Percentiles rank a stretch among this genome's conserved stretches.
These are phyloP conservation scores for Halcyon leucocephala DNA, from an alignment of 2,797 vertebrate species.

Conservation along the genomic window DNA sequence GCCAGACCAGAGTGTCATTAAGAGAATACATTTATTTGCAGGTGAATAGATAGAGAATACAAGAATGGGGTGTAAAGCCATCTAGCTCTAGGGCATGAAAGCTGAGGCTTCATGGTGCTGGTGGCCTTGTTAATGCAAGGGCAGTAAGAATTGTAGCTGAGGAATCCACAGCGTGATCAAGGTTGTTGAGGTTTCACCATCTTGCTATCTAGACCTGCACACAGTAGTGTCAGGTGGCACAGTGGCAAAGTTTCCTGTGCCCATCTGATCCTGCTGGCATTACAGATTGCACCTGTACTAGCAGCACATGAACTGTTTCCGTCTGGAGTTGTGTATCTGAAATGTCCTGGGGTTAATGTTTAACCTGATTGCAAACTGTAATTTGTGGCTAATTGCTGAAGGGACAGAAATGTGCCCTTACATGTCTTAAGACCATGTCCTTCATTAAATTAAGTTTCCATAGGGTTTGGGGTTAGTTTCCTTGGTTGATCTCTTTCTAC, in stretches of 20 bases:
- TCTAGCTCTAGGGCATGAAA: neutral
- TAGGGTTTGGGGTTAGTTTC: neutral
- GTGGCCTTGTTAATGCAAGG: neutral
- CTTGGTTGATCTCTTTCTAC: neutral
- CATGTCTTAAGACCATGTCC: neutral
- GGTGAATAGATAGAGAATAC: neutral
- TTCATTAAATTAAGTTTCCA: neutral
- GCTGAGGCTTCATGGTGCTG: neutral
- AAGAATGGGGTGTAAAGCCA: neutral
- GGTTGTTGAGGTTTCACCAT: neutral
- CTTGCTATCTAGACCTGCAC: neutral
- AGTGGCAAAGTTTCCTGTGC: neutral
- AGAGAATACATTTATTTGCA: neutral
- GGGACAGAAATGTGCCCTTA: neutral
- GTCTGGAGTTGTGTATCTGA: neutral
- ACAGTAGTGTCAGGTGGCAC: neutral
- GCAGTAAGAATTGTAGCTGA: neutral
- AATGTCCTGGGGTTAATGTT: neutral
- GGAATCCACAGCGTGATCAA: neutral
- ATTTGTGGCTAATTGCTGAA: neutral
- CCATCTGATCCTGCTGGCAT: constrained; percentile 47
- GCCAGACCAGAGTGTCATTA: neutral
- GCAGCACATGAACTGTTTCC: neutral
- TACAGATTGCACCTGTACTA: constrained; percentile 20
- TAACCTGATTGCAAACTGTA: constrained; percentile 17